A percentile compares a stretch with the other conserved stretches of the same genome.
phyloP scores from a whole-genome alignment of 2,888 invertebrate genomes.

The Thymelicus lineola region DNA sequence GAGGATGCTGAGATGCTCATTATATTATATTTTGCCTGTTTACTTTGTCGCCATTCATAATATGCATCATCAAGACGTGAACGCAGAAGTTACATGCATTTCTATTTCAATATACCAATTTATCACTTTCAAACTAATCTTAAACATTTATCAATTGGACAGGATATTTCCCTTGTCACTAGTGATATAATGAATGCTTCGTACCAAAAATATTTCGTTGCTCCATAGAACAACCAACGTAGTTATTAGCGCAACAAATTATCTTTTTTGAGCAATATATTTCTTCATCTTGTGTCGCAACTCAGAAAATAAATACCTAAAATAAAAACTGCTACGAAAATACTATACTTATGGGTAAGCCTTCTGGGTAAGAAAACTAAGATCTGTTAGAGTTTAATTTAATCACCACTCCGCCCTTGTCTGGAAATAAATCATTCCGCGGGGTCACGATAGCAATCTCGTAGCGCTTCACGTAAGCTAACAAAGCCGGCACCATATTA shows the following conservation, averaged over 20 bases:
- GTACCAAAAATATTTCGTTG: constrained; percentile 7
- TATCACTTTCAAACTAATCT: constrained; percentile 30
- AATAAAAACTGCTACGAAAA: too few species aligned
- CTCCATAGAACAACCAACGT: too few species aligned
- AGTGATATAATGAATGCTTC: constrained; percentile 25
- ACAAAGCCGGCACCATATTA: constrained; percentile 57
- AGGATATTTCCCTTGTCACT: constrained; percentile 23
- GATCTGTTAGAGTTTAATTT: not conserved
- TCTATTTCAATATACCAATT: constrained; percentile 32
- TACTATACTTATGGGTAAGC: not conserved
- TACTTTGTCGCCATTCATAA: not conserved
- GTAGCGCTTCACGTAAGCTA: constrained; percentile 48
- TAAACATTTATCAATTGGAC: constrained; percentile 30
- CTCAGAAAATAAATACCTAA: too few species aligned
- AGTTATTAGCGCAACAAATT: too few species aligned
- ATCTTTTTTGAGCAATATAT: too few species aligned
- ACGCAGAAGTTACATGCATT: constrained; percentile 12
- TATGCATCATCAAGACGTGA: constrained; percentile 7
- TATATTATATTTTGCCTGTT: not conserved
- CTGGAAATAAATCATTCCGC: constrained; percentile 17
- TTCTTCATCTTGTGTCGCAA: too few species aligned
- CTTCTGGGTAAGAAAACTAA: not conserved
- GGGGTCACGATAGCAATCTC: constrained; percentile 4
- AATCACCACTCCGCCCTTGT: not conserved
- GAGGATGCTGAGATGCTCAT: too few species aligned